A percentile compares a stretch with the other conserved stretches of the same genome.
These are phyloP conservation scores for Clarias batrachus DNA, from an alignment of 2,113 vertebrate genomes.

Conservation along the genomic window DNA sequence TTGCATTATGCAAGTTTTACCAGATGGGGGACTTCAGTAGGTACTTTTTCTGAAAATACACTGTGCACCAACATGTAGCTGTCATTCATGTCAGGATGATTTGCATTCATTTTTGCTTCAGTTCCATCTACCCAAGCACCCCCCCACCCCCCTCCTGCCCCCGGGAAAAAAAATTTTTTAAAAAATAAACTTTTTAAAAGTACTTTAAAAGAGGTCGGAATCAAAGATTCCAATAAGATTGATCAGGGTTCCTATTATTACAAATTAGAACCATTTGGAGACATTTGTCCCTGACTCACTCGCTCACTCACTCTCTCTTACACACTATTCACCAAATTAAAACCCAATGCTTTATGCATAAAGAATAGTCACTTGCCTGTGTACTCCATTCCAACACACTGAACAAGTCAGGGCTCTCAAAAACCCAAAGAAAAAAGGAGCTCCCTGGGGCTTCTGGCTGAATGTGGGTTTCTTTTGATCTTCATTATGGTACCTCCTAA, in stretches of 20 bases:
- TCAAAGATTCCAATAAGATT: neutral
- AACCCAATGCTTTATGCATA: constrained; percentile 10
- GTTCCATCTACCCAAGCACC: neutral
- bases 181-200: neutral
- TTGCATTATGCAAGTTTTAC: neutral
- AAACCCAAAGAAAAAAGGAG: constrained; percentile 56
- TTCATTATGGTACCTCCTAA: constrained; percentile 62
- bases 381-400: constrained; percentile 54
- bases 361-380: constrained; percentile 51
- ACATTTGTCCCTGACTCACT: neutral
- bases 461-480: constrained; percentile 60
- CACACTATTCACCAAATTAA: neutral
- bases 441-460: constrained; percentile 53
- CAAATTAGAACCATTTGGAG: neutral
- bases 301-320: neutral
- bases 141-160: too few relatives aligned
- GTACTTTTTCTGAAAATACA: neutral
- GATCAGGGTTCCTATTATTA: neutral
- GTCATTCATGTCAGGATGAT: neutral
- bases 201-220: too few relatives aligned
- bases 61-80: neutral
- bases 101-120: neutral
- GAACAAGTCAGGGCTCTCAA: constrained; percentile 57
- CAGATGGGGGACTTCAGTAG: neutral
- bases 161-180: too few relatives aligned